Evolutionary conservation across 2,797 vertebrate genomes (phyloP).

Genomic region (Xenentodon cancila): DNA sequence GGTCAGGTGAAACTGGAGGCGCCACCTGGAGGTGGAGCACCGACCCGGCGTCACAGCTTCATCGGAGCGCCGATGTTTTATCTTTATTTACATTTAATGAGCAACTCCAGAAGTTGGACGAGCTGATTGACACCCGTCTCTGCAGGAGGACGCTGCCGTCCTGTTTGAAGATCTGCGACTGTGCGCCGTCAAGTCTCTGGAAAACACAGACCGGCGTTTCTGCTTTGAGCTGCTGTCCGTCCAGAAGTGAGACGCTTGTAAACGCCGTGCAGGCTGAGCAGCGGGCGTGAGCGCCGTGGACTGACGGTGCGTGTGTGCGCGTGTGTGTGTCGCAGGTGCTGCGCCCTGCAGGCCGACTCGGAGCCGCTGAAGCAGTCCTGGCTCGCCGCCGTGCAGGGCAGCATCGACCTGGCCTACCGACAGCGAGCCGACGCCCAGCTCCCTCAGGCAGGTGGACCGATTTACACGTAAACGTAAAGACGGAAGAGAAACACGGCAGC

Average conservation of each 20-base stretch:
- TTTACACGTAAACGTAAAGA: too few relatives aligned
- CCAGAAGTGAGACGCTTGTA: slow-evolving; percentile 69
- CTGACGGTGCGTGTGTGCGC: neutral
- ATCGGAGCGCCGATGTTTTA: too few relatives aligned
- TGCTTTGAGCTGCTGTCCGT: slow-evolving; percentile 83
- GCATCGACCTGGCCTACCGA: slow-evolving; percentile 81
- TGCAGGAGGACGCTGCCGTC: slow-evolving; percentile 70
- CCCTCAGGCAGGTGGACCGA: slow-evolving; percentile 40
- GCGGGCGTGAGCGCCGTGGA: neutral
- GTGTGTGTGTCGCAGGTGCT: slow-evolving; percentile 64
- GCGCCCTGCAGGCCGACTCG: slow-evolving; percentile 80
- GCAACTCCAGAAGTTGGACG: too few relatives aligned
- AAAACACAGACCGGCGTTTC: slow-evolving; percentile 76
- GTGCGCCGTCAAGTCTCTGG: slow-evolving; percentile 78
- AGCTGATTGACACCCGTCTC: neutral
- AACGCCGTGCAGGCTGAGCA: neutral
- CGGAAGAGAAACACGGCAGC: too few relatives aligned
- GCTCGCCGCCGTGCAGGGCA: slow-evolving; percentile 77
- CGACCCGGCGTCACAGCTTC: too few relatives aligned
- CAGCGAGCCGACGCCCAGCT: slow-evolving; percentile 39
- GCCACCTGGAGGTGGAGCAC: too few relatives aligned
- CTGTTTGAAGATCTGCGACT: slow-evolving; percentile 82
- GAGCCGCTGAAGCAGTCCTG: slow-evolving; percentile 76
- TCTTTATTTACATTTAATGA: too few relatives aligned
- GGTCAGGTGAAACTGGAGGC: too few relatives aligned